A percentile compares a stretch with the other conserved stretches of the same genome.
Conservation (phyloP, 2,113 vertebrate species). For the Phyllostomus hastatus region DNA sequence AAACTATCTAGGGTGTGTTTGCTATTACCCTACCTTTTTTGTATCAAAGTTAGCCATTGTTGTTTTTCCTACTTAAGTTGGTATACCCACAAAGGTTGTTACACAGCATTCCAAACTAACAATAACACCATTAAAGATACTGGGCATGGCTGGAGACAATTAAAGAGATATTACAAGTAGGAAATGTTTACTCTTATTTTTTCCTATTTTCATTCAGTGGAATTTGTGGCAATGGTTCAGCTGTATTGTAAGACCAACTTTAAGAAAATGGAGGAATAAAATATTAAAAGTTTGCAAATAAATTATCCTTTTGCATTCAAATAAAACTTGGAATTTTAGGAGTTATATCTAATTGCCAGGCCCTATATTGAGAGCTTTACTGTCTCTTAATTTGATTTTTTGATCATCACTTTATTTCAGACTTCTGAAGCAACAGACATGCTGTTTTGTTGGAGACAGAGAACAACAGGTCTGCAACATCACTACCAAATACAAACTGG, state of each 20-base stretch:
- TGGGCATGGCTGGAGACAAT: background rate
- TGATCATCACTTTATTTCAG: background rate
- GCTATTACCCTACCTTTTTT: background rate
- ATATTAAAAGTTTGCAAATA: background rate
- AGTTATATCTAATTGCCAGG: background rate
- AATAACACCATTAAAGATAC: background rate
- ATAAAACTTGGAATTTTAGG: background rate
- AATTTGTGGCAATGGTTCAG: background rate
- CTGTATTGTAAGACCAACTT: background rate
- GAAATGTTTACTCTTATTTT: background rate
- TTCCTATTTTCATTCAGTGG: background rate
- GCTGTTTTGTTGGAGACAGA: background rate
- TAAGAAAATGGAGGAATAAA: background rate
- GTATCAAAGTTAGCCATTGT: background rate
- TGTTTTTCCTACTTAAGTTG: background rate
- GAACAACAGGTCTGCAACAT: background rate
- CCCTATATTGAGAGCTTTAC: background rate
- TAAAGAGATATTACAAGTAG: background rate
- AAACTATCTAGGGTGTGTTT: background rate
- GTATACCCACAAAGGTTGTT: background rate
- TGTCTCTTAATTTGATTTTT: background rate
- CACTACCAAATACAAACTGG: background rate
- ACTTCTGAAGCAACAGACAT: background rate
- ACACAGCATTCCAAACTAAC: background rate
- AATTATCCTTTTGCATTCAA: background rate